Evolutionary conservation across 2,888 invertebrate species (phyloP), one percentile per base, ranked within the genome.

Genomic region (Hemistola chrysoprasaria): DNA sequence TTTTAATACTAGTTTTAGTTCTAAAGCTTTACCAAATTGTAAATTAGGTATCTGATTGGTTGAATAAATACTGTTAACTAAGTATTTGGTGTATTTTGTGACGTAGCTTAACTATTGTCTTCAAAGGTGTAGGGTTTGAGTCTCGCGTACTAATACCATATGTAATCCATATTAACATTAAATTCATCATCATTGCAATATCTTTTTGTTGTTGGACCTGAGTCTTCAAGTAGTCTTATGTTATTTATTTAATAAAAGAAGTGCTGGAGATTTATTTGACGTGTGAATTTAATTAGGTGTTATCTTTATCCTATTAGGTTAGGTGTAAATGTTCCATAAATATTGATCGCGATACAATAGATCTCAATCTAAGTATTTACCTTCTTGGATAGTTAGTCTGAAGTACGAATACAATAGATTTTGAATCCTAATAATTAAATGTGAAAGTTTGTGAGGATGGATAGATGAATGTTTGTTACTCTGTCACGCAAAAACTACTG

Each of bases 121-220:
- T 39, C 50, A 50, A 56, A 26, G 67, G 73, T 70, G 65, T 64
- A 65, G 67, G 70, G 53, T 16, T 16, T 16, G n/a, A n/a, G n/a
- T 40, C 55, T 64, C 62, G 49, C 56, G 50, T 40, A 66, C 66
- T 71, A 66, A 67, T 62, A 38, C 55, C 65, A 69, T 74, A 71
- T 72, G n/a, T n/a, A n/a, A 67, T 59, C 48, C 62, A 67, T 62
- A 65, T 66, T 74, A 71, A 72, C 66, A 71, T 74, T 72, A 73
- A 73, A 58, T 50, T 63, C 69, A 68, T 70, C 67, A 64, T 59
- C 62, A 62, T 62, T 46, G 40, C 42, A 52, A 56, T 48, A 56
- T 44, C 57, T 69, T 73, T 73, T 71, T 72, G 68, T 72, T 71
- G 54, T 56, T 43, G 35, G 22, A 53, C 63, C 69, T 60, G 29